phyloP scores from a whole-genome alignment of 92 coral and sea anemone species.

The Phenganax subtilis region DNA sequence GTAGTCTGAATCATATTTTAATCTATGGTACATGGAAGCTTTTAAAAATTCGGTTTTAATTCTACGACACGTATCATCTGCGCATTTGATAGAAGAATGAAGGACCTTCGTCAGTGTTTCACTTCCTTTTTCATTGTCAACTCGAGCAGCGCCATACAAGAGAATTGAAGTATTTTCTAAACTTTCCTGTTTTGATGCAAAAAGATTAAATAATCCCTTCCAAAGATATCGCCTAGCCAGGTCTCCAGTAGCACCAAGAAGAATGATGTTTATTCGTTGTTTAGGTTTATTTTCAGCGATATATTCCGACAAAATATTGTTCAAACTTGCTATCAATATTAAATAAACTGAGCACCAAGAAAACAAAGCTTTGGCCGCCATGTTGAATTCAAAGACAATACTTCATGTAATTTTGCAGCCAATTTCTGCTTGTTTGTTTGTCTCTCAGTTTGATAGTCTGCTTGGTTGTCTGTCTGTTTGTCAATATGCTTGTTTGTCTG shows the following conservation, averaged over 20 bases:
- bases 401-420: neutral
- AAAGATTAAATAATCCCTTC: slow-evolving; percentile 74
- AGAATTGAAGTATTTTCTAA: slow-evolving; percentile 40
- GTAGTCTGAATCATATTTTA: slow-evolving; percentile 66
- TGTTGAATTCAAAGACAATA: neutral
- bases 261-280: slow-evolving; percentile 45
- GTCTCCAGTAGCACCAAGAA: slow-evolving; percentile 90
- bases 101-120: slow-evolving; percentile 49
- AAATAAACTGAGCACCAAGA: neutral
- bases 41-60: slow-evolving; percentile 38
- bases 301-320: neutral
- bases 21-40: slow-evolving; percentile 48
- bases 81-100: slow-evolving; percentile 54
- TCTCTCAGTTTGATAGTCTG: neutral
- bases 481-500: neutral
- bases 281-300: neutral
- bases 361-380: neutral
- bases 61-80: slow-evolving; percentile 18
- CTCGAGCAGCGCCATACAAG: slow-evolving; percentile 70
- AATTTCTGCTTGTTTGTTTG: neutral
- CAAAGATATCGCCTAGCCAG: slow-evolving; percentile 81
- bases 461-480: neutral
- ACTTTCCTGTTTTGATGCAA: slow-evolving; percentile 26
- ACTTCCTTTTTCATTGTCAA: slow-evolving; percentile 49
- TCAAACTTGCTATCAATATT: neutral